A percentile compares a stretch with the other conserved stretches of the same genome.
phyloP scores from a whole-genome alignment of 1,140 invertebrate species.

The Chlorops oryzae region DNA sequence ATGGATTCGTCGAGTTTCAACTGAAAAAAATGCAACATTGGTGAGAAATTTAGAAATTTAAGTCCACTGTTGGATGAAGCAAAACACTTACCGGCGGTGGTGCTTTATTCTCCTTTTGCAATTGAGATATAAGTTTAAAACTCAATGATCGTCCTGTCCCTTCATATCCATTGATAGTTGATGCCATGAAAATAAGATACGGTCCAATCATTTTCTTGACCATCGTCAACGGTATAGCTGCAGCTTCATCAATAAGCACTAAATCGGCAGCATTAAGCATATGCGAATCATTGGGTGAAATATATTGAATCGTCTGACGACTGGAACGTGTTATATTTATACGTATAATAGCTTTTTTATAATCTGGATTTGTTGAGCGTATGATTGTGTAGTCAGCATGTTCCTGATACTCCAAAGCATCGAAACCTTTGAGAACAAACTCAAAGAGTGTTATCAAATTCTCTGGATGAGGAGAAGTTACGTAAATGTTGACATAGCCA shows the following conservation, averaged over 20 bases:
- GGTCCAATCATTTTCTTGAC: conserved; percentile 88
- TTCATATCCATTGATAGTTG: conserved; percentile 98
- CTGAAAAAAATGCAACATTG: conserved; percentile 34
- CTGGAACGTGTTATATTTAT: conserved; percentile 89
- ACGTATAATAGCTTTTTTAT: conserved; percentile 92
- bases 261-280: conserved; percentile 90
- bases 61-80: background rate
- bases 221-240: conserved; percentile 92
- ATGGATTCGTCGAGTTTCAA: conserved; percentile 90
- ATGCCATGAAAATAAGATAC: conserved; percentile 92
- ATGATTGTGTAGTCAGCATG: conserved; percentile 94
- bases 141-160: conserved; percentile 95
- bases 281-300: conserved; percentile 84
- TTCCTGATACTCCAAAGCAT: conserved; percentile 92
- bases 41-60: background rate
- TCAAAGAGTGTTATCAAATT: conserved; percentile 98
- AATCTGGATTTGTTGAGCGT: conserved; percentile 93
- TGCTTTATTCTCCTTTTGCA: conserved; percentile 58
- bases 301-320: conserved; percentile 97
- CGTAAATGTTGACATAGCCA: conserved; percentile 97
- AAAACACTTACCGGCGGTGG: conserved; percentile 48
- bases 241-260: conserved; percentile 96
- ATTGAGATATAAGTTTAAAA: conserved; percentile 88
- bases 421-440: conserved; percentile 95
- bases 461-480: conserved; percentile 96